phyloP scores from a whole-genome alignment of 2,797 vertebrate genomes.

The Mycteria americana region DNA sequence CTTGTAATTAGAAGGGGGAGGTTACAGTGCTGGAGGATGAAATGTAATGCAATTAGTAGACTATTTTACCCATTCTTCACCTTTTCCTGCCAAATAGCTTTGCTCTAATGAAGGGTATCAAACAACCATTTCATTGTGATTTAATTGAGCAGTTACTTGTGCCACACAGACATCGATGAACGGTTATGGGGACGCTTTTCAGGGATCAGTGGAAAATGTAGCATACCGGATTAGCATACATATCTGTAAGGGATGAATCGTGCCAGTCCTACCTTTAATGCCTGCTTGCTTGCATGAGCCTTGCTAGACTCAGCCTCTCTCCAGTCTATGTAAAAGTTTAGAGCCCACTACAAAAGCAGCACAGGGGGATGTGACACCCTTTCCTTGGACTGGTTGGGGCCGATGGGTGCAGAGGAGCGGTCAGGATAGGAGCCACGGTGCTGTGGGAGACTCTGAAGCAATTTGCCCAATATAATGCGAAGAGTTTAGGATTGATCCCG shows the following conservation, averaged over 20 bases:
- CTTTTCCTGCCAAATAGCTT: conserved; percentile 9
- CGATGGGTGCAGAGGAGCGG: neutral
- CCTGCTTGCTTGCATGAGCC: neutral
- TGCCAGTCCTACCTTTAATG: neutral
- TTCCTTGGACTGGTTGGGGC: neutral
- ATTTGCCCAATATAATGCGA: neutral
- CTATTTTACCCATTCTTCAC: neutral
- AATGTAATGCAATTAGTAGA: neutral
- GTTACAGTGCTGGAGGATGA: neutral
- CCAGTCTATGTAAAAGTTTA: neutral
- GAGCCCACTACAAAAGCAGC: neutral
- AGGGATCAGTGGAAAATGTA: neutral
- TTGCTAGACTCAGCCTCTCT: neutral
- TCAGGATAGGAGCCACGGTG: neutral
- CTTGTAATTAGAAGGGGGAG: neutral
- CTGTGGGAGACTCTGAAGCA: neutral
- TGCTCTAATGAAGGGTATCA: neutral
- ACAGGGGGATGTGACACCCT: neutral
- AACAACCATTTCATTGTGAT: neutral
- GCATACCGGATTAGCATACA: neutral
- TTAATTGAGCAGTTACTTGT: neutral
- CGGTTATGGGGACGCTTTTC: neutral
- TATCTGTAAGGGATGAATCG: neutral
- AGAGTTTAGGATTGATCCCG: neutral
- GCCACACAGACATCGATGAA: neutral